These are phyloP conservation scores for Cephus pulcher DNA, from an alignment of 2,888 invertebrate genomes.

Conservation along the genomic window DNA sequence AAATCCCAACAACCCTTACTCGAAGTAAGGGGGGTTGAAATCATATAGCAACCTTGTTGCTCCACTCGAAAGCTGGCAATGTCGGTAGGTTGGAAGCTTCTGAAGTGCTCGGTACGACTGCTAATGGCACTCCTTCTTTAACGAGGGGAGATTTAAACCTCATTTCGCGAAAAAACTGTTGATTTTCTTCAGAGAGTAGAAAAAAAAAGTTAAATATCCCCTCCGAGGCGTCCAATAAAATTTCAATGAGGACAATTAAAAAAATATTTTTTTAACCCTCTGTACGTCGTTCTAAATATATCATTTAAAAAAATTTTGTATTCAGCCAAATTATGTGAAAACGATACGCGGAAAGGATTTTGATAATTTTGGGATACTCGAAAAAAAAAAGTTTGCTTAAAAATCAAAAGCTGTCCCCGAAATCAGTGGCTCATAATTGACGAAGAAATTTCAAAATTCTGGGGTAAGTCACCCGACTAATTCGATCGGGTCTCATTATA, in stretches of 20 bases:
- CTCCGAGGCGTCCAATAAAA: not conserved
- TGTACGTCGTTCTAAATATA: not conserved
- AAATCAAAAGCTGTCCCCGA: conserved; percentile 19
- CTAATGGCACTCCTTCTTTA: conserved; percentile 54
- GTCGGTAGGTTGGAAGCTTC: conserved; percentile 48
- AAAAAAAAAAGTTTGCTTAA: conserved; percentile 13
- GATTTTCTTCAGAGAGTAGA: conserved; percentile 40
- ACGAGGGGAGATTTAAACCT: conserved; percentile 51
- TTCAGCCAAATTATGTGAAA: not conserved
- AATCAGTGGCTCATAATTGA: conserved; percentile 2
- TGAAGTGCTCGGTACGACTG: conserved; percentile 51
- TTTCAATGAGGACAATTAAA: not conserved
- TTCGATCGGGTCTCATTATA: conserved; percentile 61
- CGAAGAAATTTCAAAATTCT: conserved; percentile 26
- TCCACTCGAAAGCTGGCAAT: conserved; percentile 43
- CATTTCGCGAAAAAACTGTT: conserved; percentile 60
- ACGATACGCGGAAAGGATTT: not conserved
- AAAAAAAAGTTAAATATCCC: not conserved
- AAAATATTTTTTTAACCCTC: not conserved
- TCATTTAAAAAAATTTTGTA: not conserved
- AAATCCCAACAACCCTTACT: not conserved
- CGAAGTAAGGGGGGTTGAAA: conserved; percentile 12
- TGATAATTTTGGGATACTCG: conserved; percentile 9
- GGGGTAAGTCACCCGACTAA: conserved; percentile 47
- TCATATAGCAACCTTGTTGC: conserved; percentile 28